Base-by-base conservation (phyloP, 2,888 invertebrate species). In the Ceraclea dissimilis region DNA sequence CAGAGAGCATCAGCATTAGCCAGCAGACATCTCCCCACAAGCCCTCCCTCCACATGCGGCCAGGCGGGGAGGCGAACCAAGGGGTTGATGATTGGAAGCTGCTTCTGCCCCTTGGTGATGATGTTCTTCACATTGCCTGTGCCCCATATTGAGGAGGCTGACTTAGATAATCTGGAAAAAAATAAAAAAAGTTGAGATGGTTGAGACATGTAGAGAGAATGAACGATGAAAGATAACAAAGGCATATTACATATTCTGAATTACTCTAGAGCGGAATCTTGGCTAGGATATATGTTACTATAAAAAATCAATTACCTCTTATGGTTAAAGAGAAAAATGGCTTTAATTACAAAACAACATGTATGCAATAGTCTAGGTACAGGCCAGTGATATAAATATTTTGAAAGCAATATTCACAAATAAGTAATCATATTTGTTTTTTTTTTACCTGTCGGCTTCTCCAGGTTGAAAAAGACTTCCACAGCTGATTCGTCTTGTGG, bases 1-100 rank as follows among this genome's bases (percentile, higher is more conserved):
- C 96, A 96, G 4, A 97, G 78, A 1, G 96, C 93, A 69, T 97
- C 96, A 2, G 96, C 96, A 69, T 97, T 97, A 50, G 96, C 95
- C 61, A 97, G 75, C 20, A 97, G 80, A 65, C 95, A 95, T 75
- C 96, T 93, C 66, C 95, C 93, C 66, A 97, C 93, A 65, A 97
- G 88, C 19, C 95, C 93, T 64, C 84, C 83, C 6, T 84, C 80
- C 18, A 87, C 84, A 67, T 86, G 85, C 61, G 93, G 93, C 93
- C 93, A 93, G 63, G 88, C 86, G 5, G 93, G 93, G 52, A 92
- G 75, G 61, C 85, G 82, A 21, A 93, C 93, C 44, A 93, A 71
- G 0, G 93, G 93, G 74, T 93, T 93, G 63, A 93, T 93, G 61
- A 93, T 93, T 1, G 93, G 93, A 52, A 93, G 73, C 61, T 83